Base-by-base conservation (phyloP, 2,888 invertebrate genomes). In the Tuta absoluta region DNA sequence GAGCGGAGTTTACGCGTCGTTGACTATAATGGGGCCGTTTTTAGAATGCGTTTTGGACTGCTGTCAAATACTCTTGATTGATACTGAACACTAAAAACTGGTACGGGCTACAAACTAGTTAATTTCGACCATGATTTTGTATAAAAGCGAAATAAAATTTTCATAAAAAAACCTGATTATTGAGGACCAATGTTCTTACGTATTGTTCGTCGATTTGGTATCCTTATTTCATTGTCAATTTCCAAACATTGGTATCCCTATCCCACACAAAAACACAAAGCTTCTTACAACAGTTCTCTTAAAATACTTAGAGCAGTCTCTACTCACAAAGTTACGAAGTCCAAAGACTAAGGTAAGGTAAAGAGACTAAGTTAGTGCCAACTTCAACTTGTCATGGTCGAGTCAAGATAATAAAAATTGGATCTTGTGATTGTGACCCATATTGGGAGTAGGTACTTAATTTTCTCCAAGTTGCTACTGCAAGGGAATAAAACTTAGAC, bases 321-420 rank as follows among this genome's bases (percentile, higher is more conserved):
- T 17, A 17, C 7, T 19, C n/a, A 21, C 11, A 51, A 51, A 51
- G 23, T 21, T 12, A 8, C 48, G 1, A 48, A 48, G 48, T 48
- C n/a, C 3, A 19, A 21, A 19, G 23, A 12, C 10, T 33, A 10
- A 33, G 33, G 23, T 49, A n/a, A 17, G 49, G 49, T 19, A 19
- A 21, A 51, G 23, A 51, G 51, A 7, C 7, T 51, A 51, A 19
- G 11, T 23, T 12, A 51, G 51, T 51, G 4, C 33, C 33, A 8
- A 51, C 51, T 51, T 23, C 2, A 51, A 51, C 23, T 51, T 23
- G 49, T 19, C 49, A 1, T 49, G 51, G 51, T 51, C 17, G 19
- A 21, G 51, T 19, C 51, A 10, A 51, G 51, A 23, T 51, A 17
- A 51, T 51, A 45, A 51, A 49, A 51, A 51, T 51, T 51, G 51